Percentiles rank a stretch among this genome's conserved stretches.
Conservation (phyloP, 2,113 vertebrate genomes). For the Macheiramphus alcinus region DNA sequence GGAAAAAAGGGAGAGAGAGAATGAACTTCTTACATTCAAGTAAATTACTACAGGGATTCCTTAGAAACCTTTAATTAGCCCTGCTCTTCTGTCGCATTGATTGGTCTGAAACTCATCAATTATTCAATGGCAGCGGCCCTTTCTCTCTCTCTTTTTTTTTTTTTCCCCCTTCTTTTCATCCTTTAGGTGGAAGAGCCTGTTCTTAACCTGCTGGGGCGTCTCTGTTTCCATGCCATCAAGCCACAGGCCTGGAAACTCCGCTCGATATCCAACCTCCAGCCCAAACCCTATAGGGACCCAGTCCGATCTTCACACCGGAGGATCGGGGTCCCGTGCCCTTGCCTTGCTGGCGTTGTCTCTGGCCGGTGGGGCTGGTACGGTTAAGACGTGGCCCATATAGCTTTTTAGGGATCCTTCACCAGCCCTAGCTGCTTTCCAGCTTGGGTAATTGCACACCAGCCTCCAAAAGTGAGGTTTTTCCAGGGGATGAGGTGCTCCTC, state of each 20-base stretch:
- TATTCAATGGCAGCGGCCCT: constrained; percentile 77
- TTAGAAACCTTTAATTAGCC: constrained; percentile 97
- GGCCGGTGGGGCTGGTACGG: rapidly evolving
- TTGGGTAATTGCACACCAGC: not conserved
- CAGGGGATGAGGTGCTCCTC: not conserved
- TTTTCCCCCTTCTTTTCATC: constrained; percentile 57
- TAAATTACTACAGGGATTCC: constrained; percentile 91
- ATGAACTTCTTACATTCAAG: constrained; percentile 82
- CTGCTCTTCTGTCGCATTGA: constrained; percentile 84
- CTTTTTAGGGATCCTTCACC: not conserved
- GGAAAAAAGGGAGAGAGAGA: constrained; percentile 71
- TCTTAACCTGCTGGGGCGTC: constrained; percentile 44
- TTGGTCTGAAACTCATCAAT: constrained; percentile 91
- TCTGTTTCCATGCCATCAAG: constrained; percentile 29
- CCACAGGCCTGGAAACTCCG: not conserved
- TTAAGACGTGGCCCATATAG: not conserved
- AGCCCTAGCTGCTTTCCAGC: not conserved
- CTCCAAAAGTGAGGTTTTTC: not conserved
- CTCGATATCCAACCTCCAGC: not conserved
- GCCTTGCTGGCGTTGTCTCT: not conserved
- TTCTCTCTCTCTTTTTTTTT: constrained; percentile 40
- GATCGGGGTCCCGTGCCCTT: not conserved
- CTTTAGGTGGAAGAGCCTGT: constrained; percentile 49
- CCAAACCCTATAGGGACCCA: rapidly evolving
- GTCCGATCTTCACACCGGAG: not conserved